These are phyloP conservation scores for Campoletis raptor DNA, from an alignment of 2,888 invertebrate genomes.

Conservation along the genomic window DNA sequence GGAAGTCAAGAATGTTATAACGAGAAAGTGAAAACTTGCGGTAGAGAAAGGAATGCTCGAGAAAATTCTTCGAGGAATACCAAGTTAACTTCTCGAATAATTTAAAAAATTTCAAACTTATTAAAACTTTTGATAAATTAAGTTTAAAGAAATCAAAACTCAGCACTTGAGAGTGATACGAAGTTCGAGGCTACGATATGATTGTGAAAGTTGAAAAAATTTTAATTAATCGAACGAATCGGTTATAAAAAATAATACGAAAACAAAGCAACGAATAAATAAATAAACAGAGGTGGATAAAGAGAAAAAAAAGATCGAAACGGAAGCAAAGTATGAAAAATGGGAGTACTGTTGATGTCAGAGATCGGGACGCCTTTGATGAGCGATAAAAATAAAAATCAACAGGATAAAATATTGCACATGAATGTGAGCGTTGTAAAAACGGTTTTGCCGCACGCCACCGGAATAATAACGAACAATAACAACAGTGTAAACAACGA, in stretches of 20 bases:
- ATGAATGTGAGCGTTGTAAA: conserved; percentile 74
- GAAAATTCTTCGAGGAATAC: background rate
- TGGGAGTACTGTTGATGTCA: conserved; percentile 83
- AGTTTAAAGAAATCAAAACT: background rate
- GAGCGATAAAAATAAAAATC: conserved; percentile 66
- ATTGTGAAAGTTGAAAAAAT: background rate
- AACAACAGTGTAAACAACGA: conserved; percentile 68
- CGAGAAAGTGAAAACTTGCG: background rate
- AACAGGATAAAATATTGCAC: conserved; percentile 65
- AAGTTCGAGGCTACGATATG: background rate
- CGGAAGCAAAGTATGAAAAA: conserved; percentile 71
- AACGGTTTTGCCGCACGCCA: conserved; percentile 62
- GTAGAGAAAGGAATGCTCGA: background rate
- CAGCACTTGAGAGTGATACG: background rate
- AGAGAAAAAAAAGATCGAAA: conserved; percentile 8
- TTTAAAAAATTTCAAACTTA: background rate
- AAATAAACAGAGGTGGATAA: background rate
- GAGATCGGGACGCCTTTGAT: conserved; percentile 76
- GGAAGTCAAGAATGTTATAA: background rate
- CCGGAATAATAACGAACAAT: conserved; percentile 59
- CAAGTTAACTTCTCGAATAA: background rate
- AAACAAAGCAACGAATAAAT: background rate
- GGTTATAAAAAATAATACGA: background rate
- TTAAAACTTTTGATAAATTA: too few species aligned
- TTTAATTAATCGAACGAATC: background rate